A percentile compares a stretch with the other conserved stretches of the same genome.
Evolutionary conservation across 2,797 vertebrate genomes (phyloP).

Genomic region (Pangasius djambal): DNA sequence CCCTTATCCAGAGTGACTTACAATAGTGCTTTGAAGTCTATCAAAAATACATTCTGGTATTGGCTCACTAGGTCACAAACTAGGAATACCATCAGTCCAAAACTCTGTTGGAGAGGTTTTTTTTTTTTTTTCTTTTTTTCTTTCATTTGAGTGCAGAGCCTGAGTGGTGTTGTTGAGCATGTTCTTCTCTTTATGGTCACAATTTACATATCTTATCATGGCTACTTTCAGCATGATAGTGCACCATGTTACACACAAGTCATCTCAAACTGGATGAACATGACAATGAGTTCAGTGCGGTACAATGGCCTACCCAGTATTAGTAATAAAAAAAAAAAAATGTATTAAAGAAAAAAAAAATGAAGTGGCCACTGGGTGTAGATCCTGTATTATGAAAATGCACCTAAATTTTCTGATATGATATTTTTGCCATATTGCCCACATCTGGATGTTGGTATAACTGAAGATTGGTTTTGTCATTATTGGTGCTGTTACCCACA

Average conservation of each 20-base stretch:
- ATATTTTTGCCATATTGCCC: neutral
- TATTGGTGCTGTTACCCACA: conserved; percentile 28
- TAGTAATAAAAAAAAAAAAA: neutral
- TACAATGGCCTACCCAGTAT: neutral
- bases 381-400: neutral
- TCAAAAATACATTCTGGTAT: no score
- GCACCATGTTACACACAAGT: neutral
- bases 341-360: neutral
- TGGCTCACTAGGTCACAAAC: no score
- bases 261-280: neutral
- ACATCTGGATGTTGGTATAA: neutral
- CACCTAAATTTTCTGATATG: no score
- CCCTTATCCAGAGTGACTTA: no score
- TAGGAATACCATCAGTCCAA: no score
- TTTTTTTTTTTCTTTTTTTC: no score
- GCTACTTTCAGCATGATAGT: neutral
- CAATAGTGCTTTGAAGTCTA: no score
- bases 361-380: neutral
- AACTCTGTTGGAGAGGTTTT: no score
- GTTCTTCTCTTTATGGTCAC: neutral
- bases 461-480: neutral
- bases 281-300: neutral
- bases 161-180: neutral
- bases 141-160: neutral
- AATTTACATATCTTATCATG: neutral